Base-by-base conservation (phyloP, 2,888 invertebrate genomes). In the Catocala sponsa region DNA sequence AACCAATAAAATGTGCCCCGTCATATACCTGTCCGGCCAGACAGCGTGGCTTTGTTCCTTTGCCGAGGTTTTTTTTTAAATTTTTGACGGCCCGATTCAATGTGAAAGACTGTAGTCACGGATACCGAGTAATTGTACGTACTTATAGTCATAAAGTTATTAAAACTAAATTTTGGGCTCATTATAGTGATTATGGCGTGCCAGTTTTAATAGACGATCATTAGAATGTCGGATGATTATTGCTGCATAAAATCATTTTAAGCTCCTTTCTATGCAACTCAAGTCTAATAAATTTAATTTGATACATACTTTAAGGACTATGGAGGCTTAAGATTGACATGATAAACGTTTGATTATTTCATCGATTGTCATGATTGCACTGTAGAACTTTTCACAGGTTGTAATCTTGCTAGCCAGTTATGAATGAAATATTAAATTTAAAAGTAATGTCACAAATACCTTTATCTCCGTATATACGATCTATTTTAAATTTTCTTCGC, bases 1-100 rank as follows among this genome's bases (percentile, higher is more conserved):
- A 94, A 94, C 94, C 92, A 92, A 94, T 94, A 94, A 94, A 94
- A 94, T 93, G 91, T 88, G 94, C 94, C 92, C 90, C 89, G 94
- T 94, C 94, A 94, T 93, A 94, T 94, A 94, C 94, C 94, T 94
- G 94, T 93, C 94, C 80, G 83, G 84, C 83, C 90, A 94, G 94
- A 94, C 94, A 89, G 94, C 94, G 89, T 91, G 94, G 90, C 93
- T 86, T 94, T 94, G 93, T 94, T 89, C 88, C 85, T 82, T 85
- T 70, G 75, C 76, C 72, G 74, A 72, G 81, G 82, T 71, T 82
- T 81, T 84, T 83, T 56, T 88, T 86, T 83, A 66, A 74, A 80
- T 79, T 83, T 84, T 75, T 68, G 80, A 80, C 83, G 80, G 81
- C 75, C 74, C 79, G 66, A 63, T 66, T 75, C 73, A 73, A 82